phyloP scores from a whole-genome alignment of 1,140 invertebrate species.

The Nasonia giraulti region DNA sequence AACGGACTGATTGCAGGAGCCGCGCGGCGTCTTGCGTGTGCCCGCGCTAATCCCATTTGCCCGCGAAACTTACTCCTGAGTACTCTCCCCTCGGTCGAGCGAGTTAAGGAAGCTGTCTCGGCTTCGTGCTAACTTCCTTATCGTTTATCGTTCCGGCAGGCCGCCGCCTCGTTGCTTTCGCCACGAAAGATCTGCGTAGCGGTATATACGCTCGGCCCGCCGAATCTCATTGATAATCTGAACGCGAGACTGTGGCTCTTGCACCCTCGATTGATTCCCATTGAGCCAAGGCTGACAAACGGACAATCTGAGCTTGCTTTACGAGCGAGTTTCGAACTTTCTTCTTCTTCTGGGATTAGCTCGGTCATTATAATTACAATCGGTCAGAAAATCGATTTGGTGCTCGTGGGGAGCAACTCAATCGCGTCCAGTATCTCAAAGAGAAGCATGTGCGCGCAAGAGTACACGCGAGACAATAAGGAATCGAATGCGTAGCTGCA shows the following conservation, averaged over 20 bases:
- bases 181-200: neutral
- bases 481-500: no score
- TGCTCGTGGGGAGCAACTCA: no score
- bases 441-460: no score
- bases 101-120: conserved; percentile 18
- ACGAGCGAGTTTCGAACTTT: neutral
- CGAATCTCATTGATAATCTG: conserved; percentile 9
- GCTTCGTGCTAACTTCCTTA: conserved; percentile 9
- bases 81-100: neutral
- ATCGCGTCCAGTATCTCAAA: no score
- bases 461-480: no score
- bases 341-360: no score
- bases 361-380: no score
- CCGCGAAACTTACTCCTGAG: neutral
- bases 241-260: neutral
- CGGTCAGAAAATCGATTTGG: no score
- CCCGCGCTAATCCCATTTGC: conserved; percentile 28
- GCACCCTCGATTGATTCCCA: conserved; percentile 15
- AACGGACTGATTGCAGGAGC: conserved; percentile 26
- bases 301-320: conserved; percentile 4
- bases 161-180: neutral
- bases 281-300: neutral
- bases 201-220: no score
- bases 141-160: neutral
- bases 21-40: neutral